A percentile compares a stretch with the other conserved stretches of the same genome.
Evolutionary conservation across 2,113 vertebrate species (phyloP).

Genomic region (Melanocharis versteri): DNA sequence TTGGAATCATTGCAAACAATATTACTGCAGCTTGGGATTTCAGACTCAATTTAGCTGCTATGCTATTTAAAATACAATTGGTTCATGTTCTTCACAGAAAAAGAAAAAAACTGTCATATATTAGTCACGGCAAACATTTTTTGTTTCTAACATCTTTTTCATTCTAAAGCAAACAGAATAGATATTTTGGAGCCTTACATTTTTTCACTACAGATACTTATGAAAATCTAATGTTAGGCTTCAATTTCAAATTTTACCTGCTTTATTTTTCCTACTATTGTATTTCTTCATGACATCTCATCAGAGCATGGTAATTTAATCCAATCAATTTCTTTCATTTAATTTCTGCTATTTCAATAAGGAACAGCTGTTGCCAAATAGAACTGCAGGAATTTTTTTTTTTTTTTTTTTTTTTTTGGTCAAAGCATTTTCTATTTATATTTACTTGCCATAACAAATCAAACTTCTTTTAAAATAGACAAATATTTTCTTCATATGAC

Average conservation of each 20-base stretch:
- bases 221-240: neutral
- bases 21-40: neutral
- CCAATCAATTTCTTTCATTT: neutral
- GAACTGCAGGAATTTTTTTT: neutral
- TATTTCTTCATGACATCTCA: neutral
- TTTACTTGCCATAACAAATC: neutral
- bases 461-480: neutral
- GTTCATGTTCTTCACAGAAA: neutral
- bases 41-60: neutral
- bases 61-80: neutral
- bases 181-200: neutral
- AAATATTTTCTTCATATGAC: neutral
- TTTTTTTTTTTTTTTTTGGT: neutral
- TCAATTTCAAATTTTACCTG: neutral
- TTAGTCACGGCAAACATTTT: neutral
- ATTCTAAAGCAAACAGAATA: neutral
- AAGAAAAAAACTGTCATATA: neutral
- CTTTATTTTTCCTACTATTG: neutral
- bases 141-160: neutral
- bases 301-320: neutral
- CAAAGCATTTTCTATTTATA: neutral
- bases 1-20: neutral
- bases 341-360: neutral
- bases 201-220: neutral
- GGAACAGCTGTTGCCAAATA: neutral